phyloP scores from a whole-genome alignment of 2,797 vertebrate species.

The Sebastes melanostomus region DNA sequence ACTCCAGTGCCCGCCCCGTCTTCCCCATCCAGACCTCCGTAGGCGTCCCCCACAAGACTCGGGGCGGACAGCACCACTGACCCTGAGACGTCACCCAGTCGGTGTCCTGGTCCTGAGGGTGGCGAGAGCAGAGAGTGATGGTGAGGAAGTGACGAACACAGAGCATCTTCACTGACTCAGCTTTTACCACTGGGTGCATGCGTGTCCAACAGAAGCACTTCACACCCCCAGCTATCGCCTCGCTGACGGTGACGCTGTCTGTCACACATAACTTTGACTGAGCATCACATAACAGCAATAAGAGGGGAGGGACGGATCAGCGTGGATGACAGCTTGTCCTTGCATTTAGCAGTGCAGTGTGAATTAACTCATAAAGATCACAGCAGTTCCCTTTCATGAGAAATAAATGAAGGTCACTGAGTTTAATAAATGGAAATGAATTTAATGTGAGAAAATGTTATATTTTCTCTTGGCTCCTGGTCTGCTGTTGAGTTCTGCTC shows the following conservation, averaged over 20 bases:
- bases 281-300: constrained; percentile 21
- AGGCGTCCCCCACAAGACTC: constrained; percentile 85
- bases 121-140: constrained; percentile 7
- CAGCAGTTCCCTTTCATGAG: neutral
- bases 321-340: constrained; percentile 19
- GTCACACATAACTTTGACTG: constrained; percentile 13
- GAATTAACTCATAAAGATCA: neutral
- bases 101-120: constrained; percentile 87
- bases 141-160: neutral
- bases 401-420: constrained; percentile 17
- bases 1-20: constrained; percentile 88
- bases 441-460: neutral
- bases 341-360: constrained; percentile 4
- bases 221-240: constrained; percentile 21
- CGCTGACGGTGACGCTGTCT: constrained; percentile 10
- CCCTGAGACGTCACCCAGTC: constrained; percentile 88
- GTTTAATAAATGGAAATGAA: constrained; percentile 11
- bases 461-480: neutral
- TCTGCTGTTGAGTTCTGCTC: constrained; percentile 5
- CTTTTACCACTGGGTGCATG: constrained; percentile 31
- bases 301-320: constrained; percentile 3
- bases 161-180: neutral
- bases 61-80: constrained; percentile 90
- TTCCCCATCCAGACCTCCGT: constrained; percentile 90
- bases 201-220: constrained; percentile 33